Evolutionary conservation across 2,797 vertebrate genomes (phyloP), one percentile per base, ranked within the genome.

Genomic region (Chrosomus eos): DNA sequence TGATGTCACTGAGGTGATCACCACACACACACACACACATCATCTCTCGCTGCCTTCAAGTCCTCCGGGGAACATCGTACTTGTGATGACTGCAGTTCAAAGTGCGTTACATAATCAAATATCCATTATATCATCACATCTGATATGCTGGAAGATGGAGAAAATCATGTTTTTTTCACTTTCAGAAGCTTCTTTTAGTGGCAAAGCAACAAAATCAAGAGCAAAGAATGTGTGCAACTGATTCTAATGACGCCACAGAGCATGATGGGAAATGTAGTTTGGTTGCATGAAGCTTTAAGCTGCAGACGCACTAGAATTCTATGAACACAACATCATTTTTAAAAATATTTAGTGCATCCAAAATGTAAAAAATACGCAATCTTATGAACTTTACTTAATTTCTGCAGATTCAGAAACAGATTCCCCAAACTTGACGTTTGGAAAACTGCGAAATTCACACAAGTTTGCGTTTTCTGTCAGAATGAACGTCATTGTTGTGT

Each of bases 11-110:
- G 62, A 68, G 43, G n/a, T 68, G 64, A 70, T 21, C 66, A 64
- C 2, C 5, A 43, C n/a, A 26, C 1, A 40, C n/a, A 60, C 8
- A 71, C 40, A 62, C 55, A 64, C 64, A 48, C 58, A 75, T 83
- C 71, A 82, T 66, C 71, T 51, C 71, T 28, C 3, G 31, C 81
- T 53, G 81, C 60, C 60, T 75, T 66, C 72, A 67, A 48, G 55
- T 82, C 28, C 21, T 48, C 13, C 28, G 18, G 55, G 21, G 68
- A n/a, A 36, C 19, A n/a, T 67, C 28, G 28, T 67, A 1, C 62
- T 18, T 16, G 31, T 62, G 1, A 64, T 14, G 4, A 48, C 16
- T 5, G 4, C 14, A 5, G 40, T 43, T 43, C 10, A 43, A 43
- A 14, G 4, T 14, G 45, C 14, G 16, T 48, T 16, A 48, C 14